Evolutionary conservation across 37 sponge, comb jelly and placozoan genomes (phyloP).

Genomic region (Ianthella basta): DNA sequence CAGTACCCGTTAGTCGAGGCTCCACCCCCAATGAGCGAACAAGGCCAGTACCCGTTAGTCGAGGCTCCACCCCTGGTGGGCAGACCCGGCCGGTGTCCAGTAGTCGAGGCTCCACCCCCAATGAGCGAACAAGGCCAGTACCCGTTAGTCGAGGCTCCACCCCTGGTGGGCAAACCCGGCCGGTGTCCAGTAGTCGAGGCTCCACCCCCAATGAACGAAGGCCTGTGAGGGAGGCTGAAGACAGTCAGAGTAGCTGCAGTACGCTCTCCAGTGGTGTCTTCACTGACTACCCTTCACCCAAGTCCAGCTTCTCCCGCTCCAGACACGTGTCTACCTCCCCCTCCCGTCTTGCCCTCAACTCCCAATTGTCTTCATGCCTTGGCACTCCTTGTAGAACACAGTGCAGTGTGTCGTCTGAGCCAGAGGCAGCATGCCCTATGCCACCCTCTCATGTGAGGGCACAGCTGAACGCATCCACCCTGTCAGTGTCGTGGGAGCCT

Average conservation of each 20-base stretch:
- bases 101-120: constrained; percentile 1
- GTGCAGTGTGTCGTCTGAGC: neutral
- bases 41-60: neutral
- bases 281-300: constrained; percentile 44
- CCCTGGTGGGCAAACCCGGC: neutral
- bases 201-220: no score
- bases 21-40: no score
- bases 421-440: neutral
- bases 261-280: constrained; percentile 64
- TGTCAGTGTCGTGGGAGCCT: constrained; percentile 61
- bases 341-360: constrained; percentile 3
- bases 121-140: no score
- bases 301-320: constrained; percentile 22
- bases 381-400: neutral
- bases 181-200: constrained; percentile 1
- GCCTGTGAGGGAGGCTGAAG: constrained; percentile 15
- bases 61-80: neutral
- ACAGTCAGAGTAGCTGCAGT: constrained; percentile 46
- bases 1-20: neutral
- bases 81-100: neutral
- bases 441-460: constrained; percentile 37
- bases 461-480: neutral
- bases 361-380: neutral
- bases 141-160: constrained; percentile 18
- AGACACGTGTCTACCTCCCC: constrained; percentile 21